A percentile compares a stretch with the other conserved stretches of the same genome.
Evolutionary conservation across 2,888 invertebrate genomes (phyloP).

Genomic region (Ametastegia equiseti): DNA sequence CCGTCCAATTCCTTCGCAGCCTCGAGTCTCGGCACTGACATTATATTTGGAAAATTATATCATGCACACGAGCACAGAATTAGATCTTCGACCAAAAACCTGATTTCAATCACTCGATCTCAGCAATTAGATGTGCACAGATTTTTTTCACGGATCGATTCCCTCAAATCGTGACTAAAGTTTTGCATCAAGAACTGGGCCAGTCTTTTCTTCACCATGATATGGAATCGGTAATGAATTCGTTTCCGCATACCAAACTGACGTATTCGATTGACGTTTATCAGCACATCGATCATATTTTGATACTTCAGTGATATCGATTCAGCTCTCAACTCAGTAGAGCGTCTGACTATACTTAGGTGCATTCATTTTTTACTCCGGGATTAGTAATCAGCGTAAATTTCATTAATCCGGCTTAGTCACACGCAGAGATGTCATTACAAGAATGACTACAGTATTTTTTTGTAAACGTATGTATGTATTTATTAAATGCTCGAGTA

Average conservation of each 20-base stretch:
- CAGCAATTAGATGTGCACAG: too few species aligned
- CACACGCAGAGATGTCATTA: neutral
- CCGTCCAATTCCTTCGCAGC: neutral
- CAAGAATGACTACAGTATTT: neutral
- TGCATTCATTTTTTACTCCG: too few species aligned
- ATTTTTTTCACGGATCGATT: too few species aligned
- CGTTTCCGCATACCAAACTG: neutral
- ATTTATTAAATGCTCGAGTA: neutral
- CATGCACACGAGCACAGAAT: too few species aligned
- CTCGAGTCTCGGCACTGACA: too few species aligned
- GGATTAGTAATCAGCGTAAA: constrained; percentile 31
- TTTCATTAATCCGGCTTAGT: neutral
- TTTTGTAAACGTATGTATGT: neutral
- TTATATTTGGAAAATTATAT: too few species aligned
- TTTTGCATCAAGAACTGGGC: too few species aligned
- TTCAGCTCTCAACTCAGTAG: constrained; percentile 15
- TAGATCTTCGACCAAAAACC: neutral
- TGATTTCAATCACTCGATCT: too few species aligned
- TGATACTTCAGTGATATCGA: constrained; percentile 26
- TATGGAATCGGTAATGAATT: too few species aligned
- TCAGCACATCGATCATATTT: constrained; percentile 3
- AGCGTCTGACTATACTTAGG: neutral
- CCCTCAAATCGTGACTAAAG: too few species aligned
- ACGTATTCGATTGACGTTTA: neutral
- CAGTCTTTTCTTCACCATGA: too few species aligned